phyloP scores from a whole-genome alignment of 2,888 invertebrate species.

The Sphaerophoria taeniata region DNA sequence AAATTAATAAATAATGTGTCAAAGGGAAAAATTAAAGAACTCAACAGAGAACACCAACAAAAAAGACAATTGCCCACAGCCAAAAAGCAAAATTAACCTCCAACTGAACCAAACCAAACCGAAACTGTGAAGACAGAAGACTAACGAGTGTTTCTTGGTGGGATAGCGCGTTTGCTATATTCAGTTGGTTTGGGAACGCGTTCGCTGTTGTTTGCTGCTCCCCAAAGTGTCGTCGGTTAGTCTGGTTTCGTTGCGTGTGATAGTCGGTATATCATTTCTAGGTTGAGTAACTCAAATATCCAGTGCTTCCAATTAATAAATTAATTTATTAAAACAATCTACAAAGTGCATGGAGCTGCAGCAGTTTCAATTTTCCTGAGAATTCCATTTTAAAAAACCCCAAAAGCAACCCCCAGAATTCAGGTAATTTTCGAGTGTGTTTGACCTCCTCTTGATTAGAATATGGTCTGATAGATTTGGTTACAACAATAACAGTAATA shows the following conservation, averaged over 20 bases:
- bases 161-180: slow-evolving; percentile 16
- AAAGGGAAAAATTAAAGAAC: slow-evolving; percentile 25
- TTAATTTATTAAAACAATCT: background rate
- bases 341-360: slow-evolving; percentile 59
- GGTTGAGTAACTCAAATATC: background rate
- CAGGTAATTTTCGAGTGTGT: slow-evolving; percentile 44
- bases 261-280: slow-evolving; percentile 6
- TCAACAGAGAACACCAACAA: slow-evolving; percentile 18
- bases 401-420: slow-evolving; percentile 10
- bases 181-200: slow-evolving; percentile 71
- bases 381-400: slow-evolving; percentile 31
- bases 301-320: slow-evolving; percentile 18
- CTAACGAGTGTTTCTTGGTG: slow-evolving; percentile 60
- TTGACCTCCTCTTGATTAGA: background rate
- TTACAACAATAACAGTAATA: background rate
- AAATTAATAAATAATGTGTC: slow-evolving; percentile 30
- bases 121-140: slow-evolving; percentile 47
- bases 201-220: slow-evolving; percentile 57
- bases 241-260: slow-evolving; percentile 42
- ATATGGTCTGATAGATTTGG: background rate
- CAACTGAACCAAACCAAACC: slow-evolving; percentile 24
- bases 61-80: too few relatives aligned
- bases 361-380: slow-evolving; percentile 31
- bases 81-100: slow-evolving; percentile 58
- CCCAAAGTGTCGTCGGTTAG: slow-evolving; percentile 29